Conservation (phyloP, 1,140 invertebrate genomes). For the Drosophila fuyamai region DNA sequence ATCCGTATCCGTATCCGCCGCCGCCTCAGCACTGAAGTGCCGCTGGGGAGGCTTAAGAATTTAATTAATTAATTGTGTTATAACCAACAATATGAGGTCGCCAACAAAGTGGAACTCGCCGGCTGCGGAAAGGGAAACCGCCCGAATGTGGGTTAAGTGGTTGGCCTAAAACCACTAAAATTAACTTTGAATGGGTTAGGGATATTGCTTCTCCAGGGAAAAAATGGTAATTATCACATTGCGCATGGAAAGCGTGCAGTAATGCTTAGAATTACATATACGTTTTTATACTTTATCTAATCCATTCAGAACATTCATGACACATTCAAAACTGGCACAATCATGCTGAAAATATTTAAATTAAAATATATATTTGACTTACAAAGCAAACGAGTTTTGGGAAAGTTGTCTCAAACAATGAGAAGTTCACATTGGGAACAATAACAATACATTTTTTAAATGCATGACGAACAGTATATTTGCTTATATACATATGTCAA, state of each 20-base stretch:
- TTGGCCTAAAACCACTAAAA: constrained; percentile 11
- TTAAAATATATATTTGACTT: background rate
- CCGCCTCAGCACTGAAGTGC: constrained; percentile 33
- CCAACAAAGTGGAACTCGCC: constrained; percentile 32
- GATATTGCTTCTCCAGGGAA: background rate
- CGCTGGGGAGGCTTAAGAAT: constrained; percentile 62
- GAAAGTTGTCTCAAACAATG: background rate
- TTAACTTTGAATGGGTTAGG: constrained; percentile 6
- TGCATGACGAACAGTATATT: background rate
- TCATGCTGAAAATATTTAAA: background rate
- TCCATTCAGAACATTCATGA: background rate
- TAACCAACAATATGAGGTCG: constrained; percentile 41
- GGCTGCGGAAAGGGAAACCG: constrained; percentile 37
- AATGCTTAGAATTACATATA: background rate
- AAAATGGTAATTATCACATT: background rate
- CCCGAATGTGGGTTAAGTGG: constrained; percentile 56
- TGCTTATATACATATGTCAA: background rate
- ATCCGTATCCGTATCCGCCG: constrained; percentile 6
- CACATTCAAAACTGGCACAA: background rate
- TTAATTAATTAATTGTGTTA: constrained; percentile 80
- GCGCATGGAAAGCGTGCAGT: too few species aligned
- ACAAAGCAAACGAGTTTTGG: background rate
- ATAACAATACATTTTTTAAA: background rate
- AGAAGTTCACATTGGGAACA: background rate
- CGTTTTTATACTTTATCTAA: background rate